A percentile compares a stretch with the other conserved stretches of the same genome.
phyloP scores from a whole-genome alignment of 2,797 vertebrate species.

The Oreochromis grahami region DNA sequence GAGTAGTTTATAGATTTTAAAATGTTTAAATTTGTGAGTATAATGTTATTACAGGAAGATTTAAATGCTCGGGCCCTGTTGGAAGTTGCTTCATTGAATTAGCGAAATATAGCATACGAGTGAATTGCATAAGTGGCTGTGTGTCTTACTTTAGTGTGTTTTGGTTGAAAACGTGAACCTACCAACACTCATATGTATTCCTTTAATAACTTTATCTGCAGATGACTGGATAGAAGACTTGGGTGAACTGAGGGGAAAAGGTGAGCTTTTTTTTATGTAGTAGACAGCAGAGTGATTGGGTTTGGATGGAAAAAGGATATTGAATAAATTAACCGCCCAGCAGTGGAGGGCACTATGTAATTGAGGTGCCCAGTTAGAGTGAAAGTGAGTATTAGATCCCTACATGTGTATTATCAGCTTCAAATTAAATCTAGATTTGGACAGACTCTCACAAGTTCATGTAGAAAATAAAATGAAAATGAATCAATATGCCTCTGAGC shows the following conservation, averaged over 20 bases:
- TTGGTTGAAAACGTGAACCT: neutral
- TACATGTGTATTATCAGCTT: neutral
- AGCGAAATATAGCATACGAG: neutral
- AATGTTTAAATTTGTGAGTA: neutral
- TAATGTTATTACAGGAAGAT: neutral
- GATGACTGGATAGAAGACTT: neutral
- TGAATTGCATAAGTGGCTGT: neutral
- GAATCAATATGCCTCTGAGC: neutral
- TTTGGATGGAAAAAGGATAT: neutral
- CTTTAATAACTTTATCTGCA: neutral
- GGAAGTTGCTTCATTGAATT: neutral
- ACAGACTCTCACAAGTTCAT: neutral
- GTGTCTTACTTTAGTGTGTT: neutral
- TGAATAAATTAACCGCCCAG: neutral
- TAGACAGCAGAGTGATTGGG: neutral
- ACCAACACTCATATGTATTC: neutral
- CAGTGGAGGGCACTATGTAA: neutral
- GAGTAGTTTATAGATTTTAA: neutral
- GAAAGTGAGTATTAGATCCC: neutral
- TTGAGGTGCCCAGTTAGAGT: neutral
- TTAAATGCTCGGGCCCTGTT: rapidly evolving
- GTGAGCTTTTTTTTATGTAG: neutral
- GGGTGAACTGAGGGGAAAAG: neutral
- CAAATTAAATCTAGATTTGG: neutral
- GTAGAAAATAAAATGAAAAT: neutral